A percentile compares a stretch with the other conserved stretches of the same genome.
Evolutionary conservation across 2,797 vertebrate species (phyloP).

Genomic region (Lemur catta): DNA sequence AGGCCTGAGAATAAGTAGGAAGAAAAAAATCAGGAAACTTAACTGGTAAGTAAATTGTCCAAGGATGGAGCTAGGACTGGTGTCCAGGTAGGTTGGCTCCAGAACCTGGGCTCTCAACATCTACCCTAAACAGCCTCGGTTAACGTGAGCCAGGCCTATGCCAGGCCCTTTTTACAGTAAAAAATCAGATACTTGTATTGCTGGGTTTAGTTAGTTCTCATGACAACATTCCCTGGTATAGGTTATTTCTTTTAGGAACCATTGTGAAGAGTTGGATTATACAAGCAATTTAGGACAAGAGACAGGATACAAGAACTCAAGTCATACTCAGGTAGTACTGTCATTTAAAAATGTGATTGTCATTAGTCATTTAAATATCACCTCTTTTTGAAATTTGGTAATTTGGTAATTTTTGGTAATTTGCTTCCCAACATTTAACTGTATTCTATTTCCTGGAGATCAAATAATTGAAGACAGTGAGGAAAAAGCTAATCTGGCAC

Average conservation of each 20-base stretch:
- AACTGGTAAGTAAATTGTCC: too few species aligned
- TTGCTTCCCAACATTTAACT: not conserved
- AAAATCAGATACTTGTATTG: too few species aligned
- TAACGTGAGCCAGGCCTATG: too few species aligned
- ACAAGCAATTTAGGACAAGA: not conserved
- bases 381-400: not conserved
- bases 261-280: not conserved
- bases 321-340: not conserved
- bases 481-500: not conserved
- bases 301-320: not conserved
- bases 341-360: not conserved
- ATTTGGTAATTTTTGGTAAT: not conserved
- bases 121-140: too few species aligned
- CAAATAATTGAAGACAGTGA: not conserved
- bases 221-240: not conserved
- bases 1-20: not conserved
- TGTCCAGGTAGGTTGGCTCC: too few species aligned
- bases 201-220: not conserved
- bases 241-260: not conserved
- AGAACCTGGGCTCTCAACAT: too few species aligned
- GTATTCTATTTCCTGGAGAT: not conserved
- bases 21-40: not conserved
- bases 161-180: too few species aligned
- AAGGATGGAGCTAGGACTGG: too few species aligned
- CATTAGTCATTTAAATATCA: not conserved